phyloP scores from a whole-genome alignment of 2,888 invertebrate species.

The Cremastinae sp. region DNA sequence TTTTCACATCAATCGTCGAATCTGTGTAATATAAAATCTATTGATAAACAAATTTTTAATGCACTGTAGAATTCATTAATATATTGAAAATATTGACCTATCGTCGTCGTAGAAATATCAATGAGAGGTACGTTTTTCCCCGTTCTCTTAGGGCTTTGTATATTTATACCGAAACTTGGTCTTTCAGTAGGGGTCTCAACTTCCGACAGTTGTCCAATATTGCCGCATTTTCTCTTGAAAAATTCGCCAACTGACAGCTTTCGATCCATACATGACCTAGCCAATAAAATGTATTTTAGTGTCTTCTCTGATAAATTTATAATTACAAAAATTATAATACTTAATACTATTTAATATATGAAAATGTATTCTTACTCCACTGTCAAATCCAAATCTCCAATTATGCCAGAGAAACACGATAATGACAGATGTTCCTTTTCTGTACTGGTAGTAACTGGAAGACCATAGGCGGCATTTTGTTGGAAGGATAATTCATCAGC shows the following conservation, averaged over 20 bases:
- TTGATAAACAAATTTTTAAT: conserved; percentile 1
- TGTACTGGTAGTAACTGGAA: conserved; percentile 61
- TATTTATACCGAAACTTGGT: conserved; percentile 71
- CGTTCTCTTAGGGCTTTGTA: conserved; percentile 69
- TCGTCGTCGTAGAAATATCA: conserved; percentile 69
- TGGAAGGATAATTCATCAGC: conserved; percentile 80
- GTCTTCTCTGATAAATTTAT: neutral
- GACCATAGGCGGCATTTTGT: conserved; percentile 68
- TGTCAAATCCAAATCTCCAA: conserved; percentile 74
- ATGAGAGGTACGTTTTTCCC: conserved; percentile 67
- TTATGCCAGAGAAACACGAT: conserved; percentile 76
- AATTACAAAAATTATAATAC: neutral
- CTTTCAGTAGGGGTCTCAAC: conserved; percentile 60
- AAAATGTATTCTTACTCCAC: conserved; percentile 66
- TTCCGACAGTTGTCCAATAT: conserved; percentile 73
- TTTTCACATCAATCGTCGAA: conserved; percentile 44
- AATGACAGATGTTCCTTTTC: conserved; percentile 72
- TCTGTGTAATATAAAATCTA: conserved; percentile 15
- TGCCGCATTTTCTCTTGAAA: conserved; percentile 79
- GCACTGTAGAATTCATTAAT: conserved; percentile 3
- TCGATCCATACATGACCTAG: conserved; percentile 72
- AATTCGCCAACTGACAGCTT: conserved; percentile 80
- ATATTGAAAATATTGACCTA: conserved; percentile 65
- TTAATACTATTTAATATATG: neutral
- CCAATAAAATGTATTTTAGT: too few species aligned